Conservation (phyloP, 2,113 vertebrate genomes). For the Myotis davidii region DNA sequence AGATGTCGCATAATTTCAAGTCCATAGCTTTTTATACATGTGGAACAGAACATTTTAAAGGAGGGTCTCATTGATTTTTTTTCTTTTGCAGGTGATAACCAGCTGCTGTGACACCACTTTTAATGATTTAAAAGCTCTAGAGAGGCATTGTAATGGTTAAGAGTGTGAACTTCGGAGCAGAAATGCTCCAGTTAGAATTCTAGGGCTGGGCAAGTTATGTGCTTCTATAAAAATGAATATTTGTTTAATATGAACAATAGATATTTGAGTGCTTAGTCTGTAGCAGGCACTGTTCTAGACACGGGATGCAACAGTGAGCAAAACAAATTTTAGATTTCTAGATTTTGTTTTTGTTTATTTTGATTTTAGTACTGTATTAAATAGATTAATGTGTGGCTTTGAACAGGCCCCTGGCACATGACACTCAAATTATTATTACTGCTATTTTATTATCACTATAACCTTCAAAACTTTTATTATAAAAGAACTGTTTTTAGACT, state of each 20-base stretch:
- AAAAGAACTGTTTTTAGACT: background rate
- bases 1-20: background rate
- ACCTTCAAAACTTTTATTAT: background rate
- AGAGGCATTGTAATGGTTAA: conserved; percentile 56
- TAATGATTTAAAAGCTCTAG: conserved; percentile 67
- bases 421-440: background rate
- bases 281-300: background rate
- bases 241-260: background rate
- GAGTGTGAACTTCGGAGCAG: conserved; percentile 25
- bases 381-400: background rate
- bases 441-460: background rate
- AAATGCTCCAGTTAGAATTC: conserved; percentile 28
- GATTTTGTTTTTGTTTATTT: background rate
- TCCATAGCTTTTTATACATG: background rate
- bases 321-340: background rate
- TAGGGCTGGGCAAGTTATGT: background rate
- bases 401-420: background rate
- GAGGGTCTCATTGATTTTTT: conserved; percentile 55
- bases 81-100: conserved; percentile 66
- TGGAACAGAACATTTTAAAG: conserved; percentile 56
- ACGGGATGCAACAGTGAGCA: background rate
- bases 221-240: background rate
- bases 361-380: background rate
- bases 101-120: conserved; percentile 63
- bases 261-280: background rate